phyloP scores from a whole-genome alignment of 2,888 invertebrate species.

The Dexiosoma caninum region DNA sequence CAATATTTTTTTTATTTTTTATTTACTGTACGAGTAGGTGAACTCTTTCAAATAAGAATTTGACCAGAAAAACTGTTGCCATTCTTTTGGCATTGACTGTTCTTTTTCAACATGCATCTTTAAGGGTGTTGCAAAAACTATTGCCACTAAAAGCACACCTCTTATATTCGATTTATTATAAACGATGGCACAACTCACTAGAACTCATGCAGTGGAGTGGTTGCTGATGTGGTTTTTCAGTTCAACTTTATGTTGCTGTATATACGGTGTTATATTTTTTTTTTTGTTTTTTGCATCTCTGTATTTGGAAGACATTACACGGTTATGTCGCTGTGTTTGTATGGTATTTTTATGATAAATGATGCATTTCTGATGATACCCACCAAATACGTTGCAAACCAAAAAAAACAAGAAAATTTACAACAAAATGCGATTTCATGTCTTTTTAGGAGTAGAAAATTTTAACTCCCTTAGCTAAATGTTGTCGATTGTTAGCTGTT shows the following conservation, averaged over 20 bases:
- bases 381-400: slow-evolving; percentile 21
- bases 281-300: not conserved
- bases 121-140: slow-evolving; percentile 3
- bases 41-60: no score
- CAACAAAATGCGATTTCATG: slow-evolving; percentile 62
- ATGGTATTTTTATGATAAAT: slow-evolving; percentile 62
- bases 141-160: slow-evolving; percentile 9
- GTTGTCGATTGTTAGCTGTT: slow-evolving; percentile 23
- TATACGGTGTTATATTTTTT: no score
- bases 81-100: not conserved
- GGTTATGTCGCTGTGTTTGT: slow-evolving; percentile 9
- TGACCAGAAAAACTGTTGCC: no score
- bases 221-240: slow-evolving; percentile 2
- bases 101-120: not conserved
- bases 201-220: not conserved
- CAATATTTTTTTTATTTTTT: no score
- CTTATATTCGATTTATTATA: not conserved
- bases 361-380: slow-evolving; percentile 63
- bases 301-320: not conserved
- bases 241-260: slow-evolving; percentile 8
- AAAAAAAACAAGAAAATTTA: not conserved
- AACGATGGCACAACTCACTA: not conserved
- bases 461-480: slow-evolving; percentile 45
- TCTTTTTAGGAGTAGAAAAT: slow-evolving; percentile 53
- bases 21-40: no score